phyloP scores from a whole-genome alignment of 2,888 invertebrate genomes.

The Chrysolina oricalcia region DNA sequence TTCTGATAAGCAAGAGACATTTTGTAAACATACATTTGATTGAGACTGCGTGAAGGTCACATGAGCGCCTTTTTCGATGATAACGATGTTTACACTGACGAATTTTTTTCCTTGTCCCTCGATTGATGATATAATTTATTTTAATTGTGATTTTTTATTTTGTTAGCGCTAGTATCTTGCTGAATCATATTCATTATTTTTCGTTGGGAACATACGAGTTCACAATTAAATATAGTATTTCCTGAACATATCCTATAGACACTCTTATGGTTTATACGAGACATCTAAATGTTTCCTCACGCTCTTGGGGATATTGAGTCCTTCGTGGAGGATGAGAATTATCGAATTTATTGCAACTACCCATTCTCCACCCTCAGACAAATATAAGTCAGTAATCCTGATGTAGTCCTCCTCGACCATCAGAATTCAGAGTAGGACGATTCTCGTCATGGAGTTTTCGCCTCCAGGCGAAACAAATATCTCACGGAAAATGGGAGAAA shows the following conservation, averaged over 20 bases:
- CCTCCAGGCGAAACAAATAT: too few relatives aligned
- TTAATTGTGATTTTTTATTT: background rate
- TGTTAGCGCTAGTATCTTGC: background rate
- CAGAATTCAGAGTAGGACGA: too few relatives aligned
- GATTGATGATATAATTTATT: background rate
- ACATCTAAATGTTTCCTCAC: too few relatives aligned
- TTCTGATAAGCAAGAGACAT: slow-evolving; percentile 12
- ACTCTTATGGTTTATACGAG: too few relatives aligned
- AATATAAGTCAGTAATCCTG: too few relatives aligned
- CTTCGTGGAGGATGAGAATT: too few relatives aligned
- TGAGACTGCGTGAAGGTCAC: slow-evolving; percentile 11
- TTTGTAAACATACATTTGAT: slow-evolving; percentile 5
- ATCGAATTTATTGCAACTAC: too few relatives aligned
- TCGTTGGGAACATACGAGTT: background rate
- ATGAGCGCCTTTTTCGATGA: background rate
- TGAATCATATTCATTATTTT: background rate
- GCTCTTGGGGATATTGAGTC: too few relatives aligned
- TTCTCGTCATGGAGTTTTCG: too few relatives aligned
- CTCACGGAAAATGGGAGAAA: too few relatives aligned
- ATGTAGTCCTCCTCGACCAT: too few relatives aligned
- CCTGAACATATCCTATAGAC: background rate
- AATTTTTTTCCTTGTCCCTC: background rate
- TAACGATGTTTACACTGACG: slow-evolving; percentile 1
- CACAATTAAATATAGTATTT: background rate
- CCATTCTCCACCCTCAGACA: too few relatives aligned